Evolutionary conservation across 2,113 vertebrate genomes (phyloP).

Genomic region (Hirundichthys speculiger): DNA sequence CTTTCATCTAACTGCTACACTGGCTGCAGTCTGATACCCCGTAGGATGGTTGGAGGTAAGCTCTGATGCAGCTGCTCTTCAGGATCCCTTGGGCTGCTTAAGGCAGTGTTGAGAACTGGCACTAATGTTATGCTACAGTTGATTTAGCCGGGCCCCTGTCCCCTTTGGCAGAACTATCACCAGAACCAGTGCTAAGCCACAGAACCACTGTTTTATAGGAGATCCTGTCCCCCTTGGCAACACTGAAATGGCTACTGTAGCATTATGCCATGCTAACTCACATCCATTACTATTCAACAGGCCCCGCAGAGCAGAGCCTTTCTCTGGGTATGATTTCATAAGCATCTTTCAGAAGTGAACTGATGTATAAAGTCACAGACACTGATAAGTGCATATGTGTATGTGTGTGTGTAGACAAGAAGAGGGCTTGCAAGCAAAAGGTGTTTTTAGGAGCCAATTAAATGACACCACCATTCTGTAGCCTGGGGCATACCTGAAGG

Average conservation of each 20-base stretch:
- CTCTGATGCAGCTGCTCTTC: constrained; percentile 67
- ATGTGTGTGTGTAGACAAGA: constrained; percentile 42
- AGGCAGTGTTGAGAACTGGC: constrained; percentile 63
- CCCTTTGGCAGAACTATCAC: constrained; percentile 68
- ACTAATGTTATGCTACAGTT: constrained; percentile 78
- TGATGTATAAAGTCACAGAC: constrained; percentile 67
- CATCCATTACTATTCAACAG: constrained; percentile 77
- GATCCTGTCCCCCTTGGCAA: constrained; percentile 72
- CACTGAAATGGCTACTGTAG: constrained; percentile 65
- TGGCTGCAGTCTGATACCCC: constrained; percentile 57
- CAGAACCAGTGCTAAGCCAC: constrained; percentile 45
- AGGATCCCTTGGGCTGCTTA: constrained; percentile 68
- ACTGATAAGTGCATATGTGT: constrained; percentile 44
- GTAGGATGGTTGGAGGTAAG: constrained; percentile 61
- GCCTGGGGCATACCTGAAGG: constrained; percentile 80
- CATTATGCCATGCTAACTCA: constrained; percentile 74
- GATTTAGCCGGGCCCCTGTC: constrained; percentile 72
- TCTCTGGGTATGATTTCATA: constrained; percentile 72
- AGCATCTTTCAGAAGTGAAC: constrained; percentile 68
- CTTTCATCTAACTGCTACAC: constrained; percentile 59
- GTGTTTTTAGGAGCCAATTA: constrained; percentile 83
- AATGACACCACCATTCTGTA: constrained; percentile 77
- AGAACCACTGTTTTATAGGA: constrained; percentile 60
- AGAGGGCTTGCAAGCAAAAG: constrained; percentile 73
- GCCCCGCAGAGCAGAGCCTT: constrained; percentile 74